Base-by-base conservation (phyloP, 2,888 invertebrate species). In the Protonemura montana region DNA sequence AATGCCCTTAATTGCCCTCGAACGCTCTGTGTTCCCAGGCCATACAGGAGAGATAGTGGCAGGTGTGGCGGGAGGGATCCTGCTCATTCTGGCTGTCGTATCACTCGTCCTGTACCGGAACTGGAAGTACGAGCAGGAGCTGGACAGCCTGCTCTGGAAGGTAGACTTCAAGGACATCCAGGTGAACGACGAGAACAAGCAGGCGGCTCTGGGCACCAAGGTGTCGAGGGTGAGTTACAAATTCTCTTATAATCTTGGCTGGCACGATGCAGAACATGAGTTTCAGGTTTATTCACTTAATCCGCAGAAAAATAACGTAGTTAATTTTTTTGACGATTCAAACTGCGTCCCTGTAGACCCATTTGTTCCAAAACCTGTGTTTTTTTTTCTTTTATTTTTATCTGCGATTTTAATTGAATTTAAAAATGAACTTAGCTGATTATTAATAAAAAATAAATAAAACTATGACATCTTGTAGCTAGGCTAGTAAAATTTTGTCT, bases 101-200 rank as follows among this genome's bases (percentile, higher is more conserved):
- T 94, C 95, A 0, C 92, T 97, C 86, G 94, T 97, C 0, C 92
- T 97, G 16, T 97, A 96, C 92, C 94, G 98, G 87, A 98, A 98
- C 91, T 98, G 98, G 98, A 94, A 95, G 76, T 98, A 98, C 91
- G 98, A 98, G 90, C 98, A 98, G 90, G 98, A 98, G 90, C 93
- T 98, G 88, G 98, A 98, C 90, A 97, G 97, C 86, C 92, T 98
- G 76, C 93, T 98, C 76, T 98, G 98, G 98, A 98, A 98, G 92
- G 96, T 98, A 87, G 98, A 98, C 92, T 98, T 95, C 92, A 95
- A 95, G 88, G 98, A 98, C 89, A 95, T 98, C 83, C 95, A 97
- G 90, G 93, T 96, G 89, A 94, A 94, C 89, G 95, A 94, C 88
- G 93, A 93, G 88, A 92, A 92, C 87, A 93, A 29, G 28, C 81